Base-by-base conservation (phyloP, 2,888 invertebrate species). In the Mesopsocus fuscifrons region DNA sequence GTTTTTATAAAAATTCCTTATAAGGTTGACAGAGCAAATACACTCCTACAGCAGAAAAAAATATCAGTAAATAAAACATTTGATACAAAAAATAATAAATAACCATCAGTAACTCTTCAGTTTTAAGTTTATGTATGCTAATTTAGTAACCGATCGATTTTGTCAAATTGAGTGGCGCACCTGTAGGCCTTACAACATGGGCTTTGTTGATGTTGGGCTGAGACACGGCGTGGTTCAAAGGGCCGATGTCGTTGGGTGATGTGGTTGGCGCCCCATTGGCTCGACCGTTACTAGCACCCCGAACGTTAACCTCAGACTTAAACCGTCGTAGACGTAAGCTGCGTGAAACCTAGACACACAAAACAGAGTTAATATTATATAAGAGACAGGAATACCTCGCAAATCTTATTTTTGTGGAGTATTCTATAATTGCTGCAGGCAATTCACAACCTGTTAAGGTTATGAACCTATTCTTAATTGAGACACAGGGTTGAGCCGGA, bases 231-330 rank as follows among this genome's bases (percentile, higher is more conserved):
- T 61, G 61, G 5, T 57, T 55, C 16, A 62, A 52, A 33, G 57
- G 56, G 20, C 58, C 56, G 43, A 54, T 53, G 44, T 55, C 56
- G n/a, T 59, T 52, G 17, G 65, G 55, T 41, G 65, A 65, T 3
- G 60, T 59, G 1, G 63, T 60, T 44, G 61, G 59, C 3, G 62
- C 55, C 8, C 61, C 61, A 2, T 57, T 59, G 2, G 57, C 60
- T 40, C 60, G 51, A 3, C 50, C 51, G 8, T 53, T 49, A 11
- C 54, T 46, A 17, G 57, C 55, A 3, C 64, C 65, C 35, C 56
- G 58, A 23, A 67, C 63, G 49, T 59, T 60, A 22, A 59, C 58
- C 55, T 63, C 58, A 43, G 65, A 58, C 18, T 58, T 55, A 49
- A 61, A 64, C 50, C 61, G 54, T 18, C 62, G 57, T 41, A 62